Evolutionary conservation across 2,113 vertebrate genomes (phyloP), one percentile per base, ranked within the genome.

Genomic region (Corythaixoides concolor): DNA sequence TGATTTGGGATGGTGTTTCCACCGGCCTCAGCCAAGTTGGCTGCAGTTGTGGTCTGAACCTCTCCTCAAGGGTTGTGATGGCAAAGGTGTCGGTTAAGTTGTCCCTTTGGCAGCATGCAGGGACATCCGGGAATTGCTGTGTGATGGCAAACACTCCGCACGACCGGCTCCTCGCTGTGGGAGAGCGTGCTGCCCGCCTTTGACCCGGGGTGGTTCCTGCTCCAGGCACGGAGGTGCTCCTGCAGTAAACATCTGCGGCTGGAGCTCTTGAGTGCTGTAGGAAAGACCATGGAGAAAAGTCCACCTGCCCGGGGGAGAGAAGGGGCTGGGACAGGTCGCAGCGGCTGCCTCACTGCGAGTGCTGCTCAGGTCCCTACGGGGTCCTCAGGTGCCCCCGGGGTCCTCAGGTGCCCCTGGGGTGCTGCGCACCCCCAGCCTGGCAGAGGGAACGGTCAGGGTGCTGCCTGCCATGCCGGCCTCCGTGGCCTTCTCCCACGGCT

Each of bases 311-410:
- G 4, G 1, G 6, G 8, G 32, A 37, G 5, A 41, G 56, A 47
- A 43, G 13, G 35, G 27, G 26, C 52, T 69, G 43, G 53, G 47
- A n/a, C 15, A 13, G 24, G 37, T 27, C 7, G 1, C 15, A 49
- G 16, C 2, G 1, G n/a, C 26, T 64, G 22, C 52, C 26, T 69
- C 16, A 1, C 26, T 0, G 0, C 2, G 43, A 37, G 43, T 12
- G 11, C 39, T 64, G n/a, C 58, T 52, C 8, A 5, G 11, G 32
- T 69, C 69, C 15, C 49, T 15, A 5, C 0, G 2, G 67, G 6
- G 16, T 33, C 63, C 43, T 76, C n/a, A n/a, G n/a, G n/a, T n/a
- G n/a, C n/a, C n/a, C n/a, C n/a, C n/a, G n/a, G n/a, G n/a, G n/a
- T n/a, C n/a, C n/a, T 52, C 28, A 27, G 62, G 21, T 80, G 45